Base-by-base conservation (phyloP, 1,140 invertebrate genomes). In the Leptonema lineaticorne region DNA sequence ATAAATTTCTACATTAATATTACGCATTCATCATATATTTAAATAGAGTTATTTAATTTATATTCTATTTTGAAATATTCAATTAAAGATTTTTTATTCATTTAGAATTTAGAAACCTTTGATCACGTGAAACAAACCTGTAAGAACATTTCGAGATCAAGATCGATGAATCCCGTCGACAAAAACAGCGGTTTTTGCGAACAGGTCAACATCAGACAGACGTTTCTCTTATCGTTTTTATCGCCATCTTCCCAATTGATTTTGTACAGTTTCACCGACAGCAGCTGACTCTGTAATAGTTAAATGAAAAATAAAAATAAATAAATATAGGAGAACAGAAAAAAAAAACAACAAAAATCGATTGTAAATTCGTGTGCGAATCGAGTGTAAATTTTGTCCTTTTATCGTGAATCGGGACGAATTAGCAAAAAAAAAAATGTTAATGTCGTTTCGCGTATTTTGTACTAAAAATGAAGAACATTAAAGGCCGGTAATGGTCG, bases 91-190 rank as follows among this genome's bases (percentile, higher is more conserved):
- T n/a, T n/a, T n/a, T n/a, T n/a, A n/a, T n/a, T n/a, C n/a, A n/a
- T n/a, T n/a, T n/a, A n/a, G n/a, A n/a, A n/a, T n/a, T n/a, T n/a
- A n/a, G n/a, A n/a, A n/a, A n/a, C n/a, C n/a, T n/a, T n/a, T n/a
- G n/a, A n/a, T n/a, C n/a, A n/a, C n/a, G n/a, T 37, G 33, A 37
- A 37, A 37, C 37, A 45, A 60, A 62, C 59, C 59, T 41, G 59
- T 20, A 62, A 29, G 20, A 62, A 62, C 8, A 16, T 41, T 24
- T 9, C n/a, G 7, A 62, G 37, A 26, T 62, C 30, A 4, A 62
- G 20, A 45, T 62, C 22, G 9, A 62, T 41, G 24, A 62, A 62
- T 45, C 59, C 59, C 7, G 59, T 45, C 1, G 59, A 62, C 26
- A 62, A 16, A 45, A 62, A 8, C 30, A 62, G 22, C 1, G 59